Evolutionary conservation across 2,797 vertebrate genomes (phyloP).

Genomic region (Lagodon rhomboides): DNA sequence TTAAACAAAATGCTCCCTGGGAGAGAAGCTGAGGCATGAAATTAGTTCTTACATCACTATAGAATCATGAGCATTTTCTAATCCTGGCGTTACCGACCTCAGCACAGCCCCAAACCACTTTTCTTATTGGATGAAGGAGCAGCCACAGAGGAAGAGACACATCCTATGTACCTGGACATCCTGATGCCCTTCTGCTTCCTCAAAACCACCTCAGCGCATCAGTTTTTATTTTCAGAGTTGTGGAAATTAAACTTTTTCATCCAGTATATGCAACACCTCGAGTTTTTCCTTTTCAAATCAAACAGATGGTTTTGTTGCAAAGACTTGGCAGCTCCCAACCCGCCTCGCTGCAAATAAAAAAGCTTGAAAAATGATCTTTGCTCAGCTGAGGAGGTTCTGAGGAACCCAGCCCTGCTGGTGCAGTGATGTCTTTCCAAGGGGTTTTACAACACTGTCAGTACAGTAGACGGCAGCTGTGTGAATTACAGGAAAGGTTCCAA

Average conservation of each 20-base stretch:
- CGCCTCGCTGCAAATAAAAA: conserved; percentile 6
- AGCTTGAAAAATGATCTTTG: conserved; percentile 29
- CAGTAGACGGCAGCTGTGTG: conserved; percentile 29
- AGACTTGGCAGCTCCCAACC: not conserved
- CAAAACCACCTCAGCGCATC: conserved; percentile 49
- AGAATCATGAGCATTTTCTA: conserved; percentile 17
- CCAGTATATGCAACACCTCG: not conserved
- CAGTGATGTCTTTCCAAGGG: conserved; percentile 60
- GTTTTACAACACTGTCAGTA: conserved; percentile 59
- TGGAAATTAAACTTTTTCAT: conserved; percentile 24
- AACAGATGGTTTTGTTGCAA: not conserved
- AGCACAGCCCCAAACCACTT: conserved; percentile 60
- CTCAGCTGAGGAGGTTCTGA: conserved; percentile 56
- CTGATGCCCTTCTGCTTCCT: conserved; percentile 37
- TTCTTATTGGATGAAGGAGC: conserved; percentile 57
- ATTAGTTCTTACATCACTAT: conserved; percentile 1
- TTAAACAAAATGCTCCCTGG: not conserved
- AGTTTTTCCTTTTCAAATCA: not conserved
- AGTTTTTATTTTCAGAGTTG: not conserved
- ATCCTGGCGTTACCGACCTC: conserved; percentile 56
- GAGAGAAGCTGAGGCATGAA: not conserved
- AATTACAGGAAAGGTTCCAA: conserved; percentile 42
- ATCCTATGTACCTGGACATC: conserved; percentile 37
- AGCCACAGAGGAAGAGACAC: conserved; percentile 62
- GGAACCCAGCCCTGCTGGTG: conserved; percentile 56